Conservation (phyloP, 2,888 invertebrate species). For the Podabrus alpinus region DNA sequence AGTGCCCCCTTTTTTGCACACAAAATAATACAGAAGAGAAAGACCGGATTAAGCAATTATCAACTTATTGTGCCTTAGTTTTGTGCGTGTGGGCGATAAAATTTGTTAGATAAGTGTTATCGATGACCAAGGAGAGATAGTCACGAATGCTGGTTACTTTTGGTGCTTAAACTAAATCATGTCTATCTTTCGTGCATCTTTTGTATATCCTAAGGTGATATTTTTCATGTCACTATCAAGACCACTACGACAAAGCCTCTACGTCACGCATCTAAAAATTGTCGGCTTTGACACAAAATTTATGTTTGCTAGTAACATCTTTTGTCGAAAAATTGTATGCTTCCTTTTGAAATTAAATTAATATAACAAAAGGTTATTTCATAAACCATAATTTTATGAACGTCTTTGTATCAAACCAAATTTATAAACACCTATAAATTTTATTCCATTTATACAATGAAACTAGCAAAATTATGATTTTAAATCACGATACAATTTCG, state of each 20-base stretch:
- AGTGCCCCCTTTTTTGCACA: constrained; percentile 2
- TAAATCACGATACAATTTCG: constrained; percentile 7
- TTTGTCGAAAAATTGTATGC: constrained; percentile 33
- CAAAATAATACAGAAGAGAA: constrained; percentile 8
- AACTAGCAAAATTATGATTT: constrained; percentile 6
- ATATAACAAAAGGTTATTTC: constrained; percentile 19
- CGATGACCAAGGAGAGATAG: constrained; percentile 32
- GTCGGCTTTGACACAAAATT: constrained; percentile 34
- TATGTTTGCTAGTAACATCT: constrained; percentile 34
- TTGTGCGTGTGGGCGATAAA: constrained; percentile 10
- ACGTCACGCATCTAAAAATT: constrained; percentile 36
- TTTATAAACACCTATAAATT: neutral
- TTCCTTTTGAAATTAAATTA: constrained; percentile 26
- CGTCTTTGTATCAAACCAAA: neutral
- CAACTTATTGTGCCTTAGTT: neutral
- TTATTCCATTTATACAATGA: neutral
- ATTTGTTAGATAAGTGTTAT: constrained; percentile 15
- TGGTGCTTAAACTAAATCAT: constrained; percentile 38
- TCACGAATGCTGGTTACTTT: constrained; percentile 33
- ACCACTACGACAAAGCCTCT: constrained; percentile 32
- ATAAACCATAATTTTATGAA: neutral
- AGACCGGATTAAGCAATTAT: constrained; percentile 19
- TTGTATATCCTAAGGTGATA: constrained; percentile 36
- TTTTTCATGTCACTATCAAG: constrained; percentile 39
- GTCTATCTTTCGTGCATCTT: constrained; percentile 41